These are phyloP conservation scores for Drymonia ruficornis DNA, from an alignment of 2,888 invertebrate species.

Conservation along the genomic window DNA sequence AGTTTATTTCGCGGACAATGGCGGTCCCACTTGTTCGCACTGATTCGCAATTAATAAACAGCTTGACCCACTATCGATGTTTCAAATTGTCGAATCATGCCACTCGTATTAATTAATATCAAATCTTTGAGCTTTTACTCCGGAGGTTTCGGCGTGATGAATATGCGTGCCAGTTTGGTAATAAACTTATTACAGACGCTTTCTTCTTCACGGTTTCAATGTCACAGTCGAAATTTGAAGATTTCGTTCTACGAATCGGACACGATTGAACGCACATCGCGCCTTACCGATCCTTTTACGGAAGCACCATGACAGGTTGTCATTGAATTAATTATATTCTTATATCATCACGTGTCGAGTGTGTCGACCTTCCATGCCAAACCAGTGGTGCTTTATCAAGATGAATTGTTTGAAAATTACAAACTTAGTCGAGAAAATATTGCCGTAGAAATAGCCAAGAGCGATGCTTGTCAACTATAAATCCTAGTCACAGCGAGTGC, in stretches of 20 bases:
- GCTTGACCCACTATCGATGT: constrained; percentile 72
- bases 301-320: constrained; percentile 46
- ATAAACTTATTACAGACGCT: constrained; percentile 64
- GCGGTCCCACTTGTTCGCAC: constrained; percentile 70
- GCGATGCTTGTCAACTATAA: constrained; percentile 36
- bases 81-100: constrained; percentile 70
- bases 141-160: constrained; percentile 53
- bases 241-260: constrained; percentile 35
- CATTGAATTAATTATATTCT: constrained; percentile 55
- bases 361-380: constrained; percentile 33
- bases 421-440: constrained; percentile 21
- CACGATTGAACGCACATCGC: constrained; percentile 26
- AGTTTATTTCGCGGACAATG: constrained; percentile 74
- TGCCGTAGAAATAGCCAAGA: constrained; percentile 22
- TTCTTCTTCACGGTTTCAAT: constrained; percentile 62
- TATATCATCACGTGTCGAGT: constrained; percentile 34
- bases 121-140: constrained; percentile 59
- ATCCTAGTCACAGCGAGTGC: constrained; percentile 37
- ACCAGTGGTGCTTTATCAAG: constrained; percentile 21
- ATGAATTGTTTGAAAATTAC: not conserved
- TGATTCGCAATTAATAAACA: constrained; percentile 79
- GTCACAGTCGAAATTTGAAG: constrained; percentile 46
- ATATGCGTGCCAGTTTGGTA: constrained; percentile 57
- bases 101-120: constrained; percentile 70
- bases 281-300: constrained; percentile 48